Conservation (phyloP, 1,140 invertebrate genomes). For the Brachionus koreanus region DNA sequence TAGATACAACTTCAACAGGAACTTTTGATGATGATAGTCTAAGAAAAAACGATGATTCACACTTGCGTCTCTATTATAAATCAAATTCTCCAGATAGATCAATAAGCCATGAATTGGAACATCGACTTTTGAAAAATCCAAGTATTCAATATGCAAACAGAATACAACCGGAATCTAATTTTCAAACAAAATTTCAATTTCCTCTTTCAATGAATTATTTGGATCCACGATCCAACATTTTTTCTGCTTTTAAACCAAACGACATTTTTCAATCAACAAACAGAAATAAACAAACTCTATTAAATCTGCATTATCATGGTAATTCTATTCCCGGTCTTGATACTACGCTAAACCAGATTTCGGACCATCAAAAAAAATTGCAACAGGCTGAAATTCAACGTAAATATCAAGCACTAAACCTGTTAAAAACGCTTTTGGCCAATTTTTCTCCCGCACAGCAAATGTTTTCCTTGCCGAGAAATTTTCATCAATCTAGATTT, state of each 20-base stretch:
- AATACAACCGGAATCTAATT: neutral
- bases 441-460: neutral
- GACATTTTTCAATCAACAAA: neutral
- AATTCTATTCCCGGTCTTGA: neutral
- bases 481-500: neutral
- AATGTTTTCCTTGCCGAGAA: neutral
- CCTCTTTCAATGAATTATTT: neutral
- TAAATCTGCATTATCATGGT: slow-evolving; percentile 38
- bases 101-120: slow-evolving; percentile 41
- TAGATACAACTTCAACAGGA: neutral
- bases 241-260: neutral
- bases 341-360: neutral
- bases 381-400: neutral
- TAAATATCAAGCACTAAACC: neutral
- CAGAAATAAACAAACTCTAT: slow-evolving; percentile 13
- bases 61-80: slow-evolving; percentile 26
- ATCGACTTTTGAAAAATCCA: slow-evolving; percentile 25
- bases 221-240: neutral
- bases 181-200: slow-evolving; percentile 11
- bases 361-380: neutral
- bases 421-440: neutral
- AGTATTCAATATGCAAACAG: neutral
- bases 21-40: neutral
- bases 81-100: slow-evolving; percentile 6
- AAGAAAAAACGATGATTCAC: slow-evolving; percentile 38